Evolutionary conservation across 23 tunicate species (phyloP).

Genomic region (Styela clava): DNA sequence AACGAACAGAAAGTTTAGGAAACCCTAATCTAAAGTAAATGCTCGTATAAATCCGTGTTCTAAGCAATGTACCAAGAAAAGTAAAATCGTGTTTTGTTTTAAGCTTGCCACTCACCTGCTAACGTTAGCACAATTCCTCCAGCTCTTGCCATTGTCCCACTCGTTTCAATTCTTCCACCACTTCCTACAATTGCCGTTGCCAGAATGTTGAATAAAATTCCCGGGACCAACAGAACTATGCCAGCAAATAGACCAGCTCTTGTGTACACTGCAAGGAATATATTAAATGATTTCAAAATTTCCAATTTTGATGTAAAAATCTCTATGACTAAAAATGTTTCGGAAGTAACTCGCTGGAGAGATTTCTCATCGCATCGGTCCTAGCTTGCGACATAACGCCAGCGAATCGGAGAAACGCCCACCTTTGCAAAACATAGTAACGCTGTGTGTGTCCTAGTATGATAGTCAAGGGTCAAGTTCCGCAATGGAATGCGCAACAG

Average conservation of each 20-base stretch:
- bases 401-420: too few relatives aligned
- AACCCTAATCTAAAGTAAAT: too few relatives aligned
- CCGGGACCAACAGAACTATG: background rate
- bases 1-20: too few relatives aligned
- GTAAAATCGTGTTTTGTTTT: background rate
- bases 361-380: too few relatives aligned
- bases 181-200: constrained; percentile 3
- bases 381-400: too few relatives aligned
- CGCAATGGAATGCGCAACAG: too few relatives aligned
- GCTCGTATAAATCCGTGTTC: too few relatives aligned
- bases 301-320: background rate
- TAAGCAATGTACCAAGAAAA: background rate
- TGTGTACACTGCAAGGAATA: constrained; percentile 20
- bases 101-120: background rate
- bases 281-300: background rate
- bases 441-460: too few relatives aligned
- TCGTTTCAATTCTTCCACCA: constrained; percentile 17
- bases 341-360: too few relatives aligned
- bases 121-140: constrained; percentile 2
- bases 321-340: too few relatives aligned
- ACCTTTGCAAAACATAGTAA: too few relatives aligned
- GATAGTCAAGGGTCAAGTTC: too few relatives aligned
- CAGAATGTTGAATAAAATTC: constrained; percentile 6
- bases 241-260: constrained; percentile 12
- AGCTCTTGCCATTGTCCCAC: constrained; percentile 27